Conservation (phyloP, 2,888 invertebrate species). For the Linnaemya tessellans region DNA sequence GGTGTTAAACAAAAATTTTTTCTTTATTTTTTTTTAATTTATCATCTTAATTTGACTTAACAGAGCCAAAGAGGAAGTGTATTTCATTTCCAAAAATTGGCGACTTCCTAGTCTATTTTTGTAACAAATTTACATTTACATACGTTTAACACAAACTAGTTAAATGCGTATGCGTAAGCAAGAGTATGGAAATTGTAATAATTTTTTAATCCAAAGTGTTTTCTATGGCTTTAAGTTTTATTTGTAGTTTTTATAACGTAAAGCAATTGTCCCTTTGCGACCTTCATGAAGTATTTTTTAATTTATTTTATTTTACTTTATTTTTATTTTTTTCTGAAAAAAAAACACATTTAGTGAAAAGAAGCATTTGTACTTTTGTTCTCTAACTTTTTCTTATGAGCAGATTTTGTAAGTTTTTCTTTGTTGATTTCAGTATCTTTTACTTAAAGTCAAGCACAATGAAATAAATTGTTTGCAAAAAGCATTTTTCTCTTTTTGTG, state of each 20-base stretch:
- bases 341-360: constrained; percentile 9
- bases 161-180: not conserved
- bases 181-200: too few relatives aligned
- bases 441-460: constrained; percentile 21
- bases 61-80: constrained; percentile 48
- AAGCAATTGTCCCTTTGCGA: constrained; percentile 31
- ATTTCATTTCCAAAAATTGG: constrained; percentile 39
- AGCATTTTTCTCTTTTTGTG: not conserved
- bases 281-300: constrained; percentile 21
- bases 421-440: constrained; percentile 46
- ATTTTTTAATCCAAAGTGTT: constrained; percentile 35
- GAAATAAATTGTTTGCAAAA: constrained; percentile 44
- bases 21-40: not conserved
- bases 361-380: not conserved
- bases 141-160: not conserved
- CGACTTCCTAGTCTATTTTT: constrained; percentile 55
- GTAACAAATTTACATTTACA: constrained; percentile 16
- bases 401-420: constrained; percentile 20
- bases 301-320: not conserved
- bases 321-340: not conserved
- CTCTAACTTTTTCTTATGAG: constrained; percentile 24
- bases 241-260: not conserved
- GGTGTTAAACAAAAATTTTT: constrained; percentile 25
- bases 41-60: constrained; percentile 27
- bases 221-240: constrained; percentile 45